Evolutionary conservation across 2,888 invertebrate genomes (phyloP).

Genomic region (Dugesia japonica): DNA sequence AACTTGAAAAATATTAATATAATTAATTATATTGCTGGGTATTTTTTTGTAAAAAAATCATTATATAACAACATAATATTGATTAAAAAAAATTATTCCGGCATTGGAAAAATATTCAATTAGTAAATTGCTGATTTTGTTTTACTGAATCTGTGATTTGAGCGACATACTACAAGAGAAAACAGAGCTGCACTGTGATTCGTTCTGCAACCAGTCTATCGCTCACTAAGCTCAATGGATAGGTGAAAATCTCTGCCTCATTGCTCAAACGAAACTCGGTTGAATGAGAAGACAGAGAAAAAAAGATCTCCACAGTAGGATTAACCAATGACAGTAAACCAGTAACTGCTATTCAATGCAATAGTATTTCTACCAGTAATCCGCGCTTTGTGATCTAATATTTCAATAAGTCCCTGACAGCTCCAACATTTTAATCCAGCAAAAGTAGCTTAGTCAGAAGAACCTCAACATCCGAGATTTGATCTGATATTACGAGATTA

Average conservation of each 20-base stretch:
- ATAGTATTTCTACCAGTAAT: constrained; percentile 20
- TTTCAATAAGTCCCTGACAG: constrained; percentile 20
- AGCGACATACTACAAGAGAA: neutral
- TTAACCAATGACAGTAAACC: constrained; percentile 16
- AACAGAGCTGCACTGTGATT: neutral
- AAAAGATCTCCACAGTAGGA: neutral
- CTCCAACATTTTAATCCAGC: constrained; percentile 14
- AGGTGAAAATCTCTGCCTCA: constrained; percentile 20
- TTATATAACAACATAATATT: neutral
- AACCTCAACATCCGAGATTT: constrained; percentile 20
- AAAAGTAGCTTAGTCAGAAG: constrained; percentile 20
- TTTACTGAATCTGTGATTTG: neutral
- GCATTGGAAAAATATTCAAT: constrained; percentile 2
- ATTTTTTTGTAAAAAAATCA: no score
- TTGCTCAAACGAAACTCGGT: constrained; percentile 16
- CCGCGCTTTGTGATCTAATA: constrained; percentile 20
- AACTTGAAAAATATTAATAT: no score
- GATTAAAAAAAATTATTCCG: neutral
- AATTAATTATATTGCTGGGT: no score
- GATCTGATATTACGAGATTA: constrained; percentile 20
- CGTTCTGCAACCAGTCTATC: constrained; percentile 15
- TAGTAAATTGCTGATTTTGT: neutral
- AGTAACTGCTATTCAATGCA: constrained; percentile 20
- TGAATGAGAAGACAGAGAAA: neutral
- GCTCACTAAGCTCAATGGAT: constrained; percentile 11